These are phyloP conservation scores for Maconellicoccus hirsutus DNA, from an alignment of 1,140 invertebrate species.

Conservation along the genomic window DNA sequence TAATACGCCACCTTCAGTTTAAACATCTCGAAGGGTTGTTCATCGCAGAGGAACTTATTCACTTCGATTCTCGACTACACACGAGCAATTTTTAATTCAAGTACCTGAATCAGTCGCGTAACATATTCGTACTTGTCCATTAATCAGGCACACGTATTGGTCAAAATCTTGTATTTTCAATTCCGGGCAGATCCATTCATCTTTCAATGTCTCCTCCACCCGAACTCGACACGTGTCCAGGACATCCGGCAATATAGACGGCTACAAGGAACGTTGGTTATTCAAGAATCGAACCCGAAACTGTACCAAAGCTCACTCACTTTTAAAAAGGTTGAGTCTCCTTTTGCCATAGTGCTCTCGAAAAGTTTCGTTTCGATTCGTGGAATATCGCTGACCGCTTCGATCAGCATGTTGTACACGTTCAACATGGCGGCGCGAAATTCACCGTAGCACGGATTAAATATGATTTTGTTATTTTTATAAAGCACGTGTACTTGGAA, in stretches of 20 bases:
- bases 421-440: slow-evolving; percentile 56
- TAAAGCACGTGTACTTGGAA: slow-evolving; percentile 60
- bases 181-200: slow-evolving; percentile 57
- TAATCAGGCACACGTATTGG: slow-evolving; percentile 66
- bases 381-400: slow-evolving; percentile 53
- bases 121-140: slow-evolving; percentile 42
- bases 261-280: too few species aligned
- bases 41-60: neutral
- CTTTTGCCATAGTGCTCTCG: neutral
- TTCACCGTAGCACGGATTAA: slow-evolving; percentile 66
- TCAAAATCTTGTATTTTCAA: slow-evolving; percentile 62
- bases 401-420: slow-evolving; percentile 57
- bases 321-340: neutral
- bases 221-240: slow-evolving; percentile 43
- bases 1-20: neutral
- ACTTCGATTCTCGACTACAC: slow-evolving; percentile 12
- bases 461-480: slow-evolving; percentile 53
- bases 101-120: too few species aligned
- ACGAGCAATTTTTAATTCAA: neutral
- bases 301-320: too few species aligned
- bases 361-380: slow-evolving; percentile 55
- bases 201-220: slow-evolving; percentile 49
- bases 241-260: slow-evolving; percentile 35
- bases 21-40: neutral
- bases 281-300: too few species aligned